Evolutionary conservation across 1,140 invertebrate genomes (phyloP).

Genomic region (Drosophila nebulosa): DNA sequence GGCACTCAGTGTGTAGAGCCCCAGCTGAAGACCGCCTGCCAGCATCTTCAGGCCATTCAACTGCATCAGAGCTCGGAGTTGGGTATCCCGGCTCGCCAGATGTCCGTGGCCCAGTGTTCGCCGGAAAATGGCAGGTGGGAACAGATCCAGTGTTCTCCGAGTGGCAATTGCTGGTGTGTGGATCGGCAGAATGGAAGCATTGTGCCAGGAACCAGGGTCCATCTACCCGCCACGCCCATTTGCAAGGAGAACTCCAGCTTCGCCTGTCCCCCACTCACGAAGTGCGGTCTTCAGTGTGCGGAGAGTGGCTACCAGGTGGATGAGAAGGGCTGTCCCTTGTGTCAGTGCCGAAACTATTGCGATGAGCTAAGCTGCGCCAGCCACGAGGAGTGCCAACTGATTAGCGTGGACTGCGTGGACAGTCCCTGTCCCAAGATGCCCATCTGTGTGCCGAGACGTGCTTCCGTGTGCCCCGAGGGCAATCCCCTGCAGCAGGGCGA

Average conservation of each 20-base stretch:
- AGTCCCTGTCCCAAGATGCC: constrained; percentile 88
- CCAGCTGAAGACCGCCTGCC: constrained; percentile 89
- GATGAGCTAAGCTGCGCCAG: constrained; percentile 86
- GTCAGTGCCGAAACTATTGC: constrained; percentile 90
- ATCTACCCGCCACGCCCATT: constrained; percentile 66
- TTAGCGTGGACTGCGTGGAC: constrained; percentile 82
- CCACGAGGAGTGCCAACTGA: constrained; percentile 86
- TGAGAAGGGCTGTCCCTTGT: constrained; percentile 87
- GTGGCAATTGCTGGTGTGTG: constrained; percentile 94
- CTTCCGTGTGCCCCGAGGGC: constrained; percentile 87
- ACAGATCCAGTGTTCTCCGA: constrained; percentile 88
- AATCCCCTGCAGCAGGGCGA: constrained; percentile 84
- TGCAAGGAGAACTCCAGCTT: constrained; percentile 82
- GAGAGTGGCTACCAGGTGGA: constrained; percentile 87
- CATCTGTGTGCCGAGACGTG: constrained; percentile 89
- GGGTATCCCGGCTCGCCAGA: constrained; percentile 87
- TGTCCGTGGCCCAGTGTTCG: constrained; percentile 90
- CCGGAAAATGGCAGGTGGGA: constrained; percentile 88
- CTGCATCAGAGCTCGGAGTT: constrained; percentile 89
- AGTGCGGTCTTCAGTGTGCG: constrained; percentile 84
- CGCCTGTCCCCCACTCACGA: constrained; percentile 83
- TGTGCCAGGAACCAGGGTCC: constrained; percentile 84
- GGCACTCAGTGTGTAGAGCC: constrained; percentile 90
- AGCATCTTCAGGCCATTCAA: constrained; percentile 85
- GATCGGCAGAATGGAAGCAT: constrained; percentile 89